These are phyloP conservation scores for Atlantisia rogersi DNA, from an alignment of 2,113 vertebrate genomes.

Conservation along the genomic window DNA sequence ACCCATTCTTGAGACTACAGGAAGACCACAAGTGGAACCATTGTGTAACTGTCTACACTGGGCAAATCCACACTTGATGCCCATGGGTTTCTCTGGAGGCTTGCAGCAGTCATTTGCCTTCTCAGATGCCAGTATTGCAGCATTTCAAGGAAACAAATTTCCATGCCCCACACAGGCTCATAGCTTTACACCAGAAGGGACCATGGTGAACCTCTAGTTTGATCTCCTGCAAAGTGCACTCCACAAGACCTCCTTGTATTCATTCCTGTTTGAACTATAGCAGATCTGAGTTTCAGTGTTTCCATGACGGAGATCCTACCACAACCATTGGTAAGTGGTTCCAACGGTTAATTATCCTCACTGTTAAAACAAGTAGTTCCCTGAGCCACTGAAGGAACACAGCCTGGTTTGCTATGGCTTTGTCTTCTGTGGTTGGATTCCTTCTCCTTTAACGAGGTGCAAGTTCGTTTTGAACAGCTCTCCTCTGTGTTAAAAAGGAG, in stretches of 20 bases:
- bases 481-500: background rate
- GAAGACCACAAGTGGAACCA: background rate
- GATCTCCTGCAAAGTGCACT: background rate
- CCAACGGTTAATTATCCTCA: background rate
- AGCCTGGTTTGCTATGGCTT: background rate
- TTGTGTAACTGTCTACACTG: background rate
- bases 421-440: slow-evolving; percentile 8
- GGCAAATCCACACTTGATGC: background rate
- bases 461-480: background rate
- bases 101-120: background rate
- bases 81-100: background rate
- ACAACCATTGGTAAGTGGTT: background rate
- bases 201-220: background rate
- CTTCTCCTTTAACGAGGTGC: background rate
- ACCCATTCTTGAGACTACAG: background rate
- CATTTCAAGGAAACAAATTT: background rate
- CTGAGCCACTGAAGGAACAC: background rate
- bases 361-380: background rate
- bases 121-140: background rate
- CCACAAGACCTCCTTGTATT: background rate
- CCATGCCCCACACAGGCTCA: background rate
- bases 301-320: background rate
- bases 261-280: background rate
- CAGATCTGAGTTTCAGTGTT: background rate
- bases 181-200: background rate